Evolutionary conservation across 2,888 invertebrate species (phyloP), one percentile per base, ranked within the genome.

Genomic region (Drosophila suboccidentalis): DNA sequence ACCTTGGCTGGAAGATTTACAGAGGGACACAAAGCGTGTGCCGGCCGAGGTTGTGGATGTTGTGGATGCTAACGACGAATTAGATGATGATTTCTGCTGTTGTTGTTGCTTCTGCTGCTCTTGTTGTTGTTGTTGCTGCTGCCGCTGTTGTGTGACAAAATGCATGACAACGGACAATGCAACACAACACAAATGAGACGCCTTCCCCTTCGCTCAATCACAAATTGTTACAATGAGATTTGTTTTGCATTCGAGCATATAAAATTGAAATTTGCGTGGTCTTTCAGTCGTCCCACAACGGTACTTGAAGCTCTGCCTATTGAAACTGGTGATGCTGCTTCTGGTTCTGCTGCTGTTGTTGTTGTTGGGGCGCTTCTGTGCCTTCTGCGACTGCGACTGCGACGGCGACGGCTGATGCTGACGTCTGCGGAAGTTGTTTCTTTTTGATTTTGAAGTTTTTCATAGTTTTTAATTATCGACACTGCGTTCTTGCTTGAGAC

Each of bases 91-190:
- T 44, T 60, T 49, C 15, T 77, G 78, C 29, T 76, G 58, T 9
- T 71, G 60, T 57, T 75, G 63, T 50, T 54, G 59, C 9, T 61
- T 60, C 34, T 55, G 59, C 10, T 61, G 65, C 34, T 65, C 59
- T 17, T 67, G 60, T 41, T 73, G 68, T 64, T 61, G 75, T 55
- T 78, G 82, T 60, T 75, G 80, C 29, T 80, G 78, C 63, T 81
- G 79, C 46, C 82, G 79, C 65, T 84, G 87, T 78, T 82, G 80
- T 76, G 77, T 89, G 70, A 85, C 82, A 81, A 78, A 82, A 89
- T 84, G 78, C 89, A 89, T 89, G 89, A 84, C 89, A 89, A 83
- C 74, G 75, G 70, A 67, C 71, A 75, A 57, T 77, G 62, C 46
- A 51, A 76, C 63, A 69, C 69, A 75, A 51, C 67, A 66, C 62